A percentile compares a stretch with the other conserved stretches of the same genome.
phyloP scores from a whole-genome alignment of 2,113 vertebrate genomes.

The Misgurnus anguillicaudatus region DNA sequence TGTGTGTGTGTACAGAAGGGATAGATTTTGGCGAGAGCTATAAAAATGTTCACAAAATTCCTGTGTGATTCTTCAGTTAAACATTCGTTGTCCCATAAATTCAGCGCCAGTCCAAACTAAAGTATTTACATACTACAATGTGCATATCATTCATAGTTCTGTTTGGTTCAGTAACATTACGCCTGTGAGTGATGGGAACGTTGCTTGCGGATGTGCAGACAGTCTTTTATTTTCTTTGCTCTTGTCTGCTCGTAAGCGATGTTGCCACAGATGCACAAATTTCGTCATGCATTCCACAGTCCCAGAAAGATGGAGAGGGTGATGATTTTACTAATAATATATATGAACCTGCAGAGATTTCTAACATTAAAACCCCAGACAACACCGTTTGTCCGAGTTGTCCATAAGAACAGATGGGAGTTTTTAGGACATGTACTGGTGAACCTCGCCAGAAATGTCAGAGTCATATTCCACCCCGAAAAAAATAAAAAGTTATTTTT shows the following conservation, averaged over 20 bases:
- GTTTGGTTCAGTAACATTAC: conserved; percentile 41
- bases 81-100: conserved; percentile 33
- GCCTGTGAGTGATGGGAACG: conserved; percentile 24
- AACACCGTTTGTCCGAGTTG: background rate
- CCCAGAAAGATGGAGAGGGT: background rate
- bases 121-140: conserved; percentile 41
- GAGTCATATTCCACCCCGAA: background rate
- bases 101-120: conserved; percentile 34
- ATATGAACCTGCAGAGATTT: background rate
- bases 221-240: conserved; percentile 3
- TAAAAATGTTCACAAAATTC: background rate
- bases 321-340: conserved; percentile 4
- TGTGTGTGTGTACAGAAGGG: background rate
- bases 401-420: background rate
- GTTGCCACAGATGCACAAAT: conserved; percentile 7
- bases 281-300: conserved; percentile 36
- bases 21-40: conserved; percentile 5
- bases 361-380: conserved; percentile 1
- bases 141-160: conserved; percentile 29
- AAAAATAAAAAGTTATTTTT: background rate
- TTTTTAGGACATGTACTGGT: background rate
- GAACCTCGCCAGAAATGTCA: background rate
- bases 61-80: conserved; percentile 17
- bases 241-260: conserved; percentile 16
- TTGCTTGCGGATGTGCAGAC: conserved; percentile 1